phyloP scores from a whole-genome alignment of 2,113 vertebrate species.

The Crotalus horridus region DNA sequence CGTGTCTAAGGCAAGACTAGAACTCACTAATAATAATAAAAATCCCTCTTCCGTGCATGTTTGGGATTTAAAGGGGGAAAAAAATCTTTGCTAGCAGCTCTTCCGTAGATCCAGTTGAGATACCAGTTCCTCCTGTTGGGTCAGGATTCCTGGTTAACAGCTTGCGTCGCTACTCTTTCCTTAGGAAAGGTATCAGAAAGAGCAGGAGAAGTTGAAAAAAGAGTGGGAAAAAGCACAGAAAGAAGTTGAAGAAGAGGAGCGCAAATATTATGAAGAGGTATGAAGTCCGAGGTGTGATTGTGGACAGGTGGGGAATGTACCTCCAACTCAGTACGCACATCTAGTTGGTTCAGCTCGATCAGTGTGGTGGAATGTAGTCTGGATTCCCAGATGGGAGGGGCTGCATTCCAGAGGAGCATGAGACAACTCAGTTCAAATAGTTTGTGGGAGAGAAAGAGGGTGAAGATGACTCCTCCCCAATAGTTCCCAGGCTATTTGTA shows the following conservation, averaged over 20 bases:
- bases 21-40: too few relatives aligned
- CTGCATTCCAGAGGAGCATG: too few relatives aligned
- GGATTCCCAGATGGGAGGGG: too few relatives aligned
- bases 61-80: too few relatives aligned
- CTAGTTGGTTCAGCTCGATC: neutral
- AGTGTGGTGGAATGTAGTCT: too few relatives aligned
- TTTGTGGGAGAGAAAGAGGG: too few relatives aligned
- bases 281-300: neutral
- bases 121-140: neutral
- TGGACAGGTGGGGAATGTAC: neutral
- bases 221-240: slow-evolving; percentile 96
- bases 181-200: slow-evolving; percentile 91
- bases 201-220: slow-evolving; percentile 93
- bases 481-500: too few relatives aligned
- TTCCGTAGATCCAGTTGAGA: neutral
- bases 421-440: too few relatives aligned
- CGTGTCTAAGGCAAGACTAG: too few relatives aligned
- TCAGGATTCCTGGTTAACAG: neutral
- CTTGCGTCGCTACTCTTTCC: slow-evolving; percentile 1
- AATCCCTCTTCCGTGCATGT: too few relatives aligned
- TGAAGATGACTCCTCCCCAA: too few relatives aligned
- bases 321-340: neutral
- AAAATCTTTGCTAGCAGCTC: neutral
- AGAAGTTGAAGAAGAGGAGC: slow-evolving; percentile 94
- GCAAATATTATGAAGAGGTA: slow-evolving; percentile 95